Conservation (phyloP, 2,888 invertebrate genomes). For the Digitonthophagus gazella region DNA sequence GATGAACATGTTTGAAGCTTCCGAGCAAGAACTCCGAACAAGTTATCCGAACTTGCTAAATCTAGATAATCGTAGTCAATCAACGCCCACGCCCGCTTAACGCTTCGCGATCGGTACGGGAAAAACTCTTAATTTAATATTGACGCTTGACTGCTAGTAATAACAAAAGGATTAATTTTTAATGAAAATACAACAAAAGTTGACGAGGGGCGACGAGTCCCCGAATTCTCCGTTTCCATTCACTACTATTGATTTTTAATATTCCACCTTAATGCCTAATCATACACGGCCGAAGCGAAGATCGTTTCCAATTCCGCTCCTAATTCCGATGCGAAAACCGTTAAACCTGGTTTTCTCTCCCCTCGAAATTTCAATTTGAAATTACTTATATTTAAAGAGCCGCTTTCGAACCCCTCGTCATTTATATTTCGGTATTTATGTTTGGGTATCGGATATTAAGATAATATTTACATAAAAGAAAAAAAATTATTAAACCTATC, state of each 20-base stretch:
- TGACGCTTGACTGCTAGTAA: constrained; percentile 34
- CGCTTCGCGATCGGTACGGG: constrained; percentile 22
- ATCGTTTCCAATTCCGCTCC: constrained; percentile 12
- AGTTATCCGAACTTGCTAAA: neutral
- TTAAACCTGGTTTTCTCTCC: neutral
- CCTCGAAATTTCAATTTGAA: neutral
- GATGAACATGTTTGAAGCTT: neutral
- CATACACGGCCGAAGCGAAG: constrained; percentile 1
- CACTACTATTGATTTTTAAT: constrained; percentile 17
- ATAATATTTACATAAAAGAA: neutral
- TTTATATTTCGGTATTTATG: neutral
- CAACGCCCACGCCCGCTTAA: neutral
- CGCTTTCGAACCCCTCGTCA: neutral
- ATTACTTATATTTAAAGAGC: neutral
- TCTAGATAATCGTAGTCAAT: neutral
- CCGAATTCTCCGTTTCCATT: constrained; percentile 11
- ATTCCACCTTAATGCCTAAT: constrained; percentile 12
- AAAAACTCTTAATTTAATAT: constrained; percentile 30
- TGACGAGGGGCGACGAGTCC: constrained; percentile 10
- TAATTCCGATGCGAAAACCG: constrained; percentile 4
- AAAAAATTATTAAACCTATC: neutral
- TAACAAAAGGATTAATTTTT: constrained; percentile 43
- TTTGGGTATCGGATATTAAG: neutral
- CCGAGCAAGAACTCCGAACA: neutral
- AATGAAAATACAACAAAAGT: constrained; percentile 44